Evolutionary conservation across 2,113 vertebrate genomes (phyloP).

Genomic region (Corvus hawaiiensis): DNA sequence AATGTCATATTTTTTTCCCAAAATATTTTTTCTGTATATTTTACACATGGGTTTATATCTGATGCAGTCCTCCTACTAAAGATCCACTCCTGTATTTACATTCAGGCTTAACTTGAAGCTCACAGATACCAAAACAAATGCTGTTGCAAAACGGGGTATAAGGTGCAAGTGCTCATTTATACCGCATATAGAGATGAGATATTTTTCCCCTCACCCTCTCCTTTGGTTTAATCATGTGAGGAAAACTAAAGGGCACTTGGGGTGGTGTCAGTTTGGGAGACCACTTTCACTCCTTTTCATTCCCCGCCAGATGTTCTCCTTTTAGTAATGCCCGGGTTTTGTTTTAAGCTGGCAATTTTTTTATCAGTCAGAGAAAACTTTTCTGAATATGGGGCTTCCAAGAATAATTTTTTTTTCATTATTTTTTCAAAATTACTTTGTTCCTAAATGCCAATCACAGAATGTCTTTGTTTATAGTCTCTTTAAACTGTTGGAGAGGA

Average conservation of each 20-base stretch:
- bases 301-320: neutral
- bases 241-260: neutral
- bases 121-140: neutral
- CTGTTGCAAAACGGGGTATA: neutral
- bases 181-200: fast-evolving
- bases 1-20: neutral
- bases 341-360: neutral
- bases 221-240: neutral
- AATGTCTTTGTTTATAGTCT: neutral
- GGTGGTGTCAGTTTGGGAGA: neutral
- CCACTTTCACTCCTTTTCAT: neutral
- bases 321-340: neutral
- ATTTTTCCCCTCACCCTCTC: neutral
- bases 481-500: neutral
- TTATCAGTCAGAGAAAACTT: neutral
- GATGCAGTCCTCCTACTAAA: neutral
- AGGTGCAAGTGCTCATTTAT: neutral
- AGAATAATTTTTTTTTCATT: neutral
- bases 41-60: neutral
- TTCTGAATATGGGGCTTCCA: neutral
- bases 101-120: neutral
- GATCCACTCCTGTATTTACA: neutral
- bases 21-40: neutral
- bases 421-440: neutral
- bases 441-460: neutral